phyloP scores from a whole-genome alignment of 2,888 invertebrate species.

The Acanthacorydalis orientalis region DNA sequence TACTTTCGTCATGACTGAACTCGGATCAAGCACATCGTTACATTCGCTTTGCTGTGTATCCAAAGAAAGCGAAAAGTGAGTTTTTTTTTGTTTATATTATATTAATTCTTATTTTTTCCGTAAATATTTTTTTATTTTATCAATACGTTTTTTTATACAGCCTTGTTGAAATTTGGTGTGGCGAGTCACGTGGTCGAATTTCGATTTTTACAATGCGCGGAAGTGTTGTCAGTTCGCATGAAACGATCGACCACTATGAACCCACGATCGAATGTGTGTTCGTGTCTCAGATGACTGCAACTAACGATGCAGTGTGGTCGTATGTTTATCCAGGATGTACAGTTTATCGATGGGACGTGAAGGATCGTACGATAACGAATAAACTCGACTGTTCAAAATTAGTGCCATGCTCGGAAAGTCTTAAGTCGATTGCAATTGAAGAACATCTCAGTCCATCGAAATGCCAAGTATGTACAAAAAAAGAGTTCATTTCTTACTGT shows the following conservation, averaged over 20 bases:
- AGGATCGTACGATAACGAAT: constrained; percentile 46
- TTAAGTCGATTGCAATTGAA: constrained; percentile 81
- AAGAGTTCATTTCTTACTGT: too few species aligned
- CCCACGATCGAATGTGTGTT: constrained; percentile 41
- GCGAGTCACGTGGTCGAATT: constrained; percentile 64
- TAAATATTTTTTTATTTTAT: constrained; percentile 4
- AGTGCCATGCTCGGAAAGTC: constrained; percentile 79
- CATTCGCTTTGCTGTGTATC: constrained; percentile 47
- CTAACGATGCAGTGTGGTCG: constrained; percentile 49
- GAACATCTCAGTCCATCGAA: constrained; percentile 64
- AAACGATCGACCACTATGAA: constrained; percentile 43
- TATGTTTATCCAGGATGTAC: constrained; percentile 77
- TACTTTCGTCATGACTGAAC: constrained; percentile 60
- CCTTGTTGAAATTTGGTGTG: constrained; percentile 70
- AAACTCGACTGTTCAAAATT: constrained; percentile 83
- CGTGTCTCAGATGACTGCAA: constrained; percentile 51
- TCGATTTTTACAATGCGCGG: constrained; percentile 59
- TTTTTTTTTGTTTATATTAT: constrained; percentile 1
- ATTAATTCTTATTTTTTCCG: constrained; percentile 1
- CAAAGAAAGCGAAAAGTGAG: constrained; percentile 22
- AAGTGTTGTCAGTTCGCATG: constrained; percentile 56
- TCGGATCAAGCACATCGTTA: constrained; percentile 51
- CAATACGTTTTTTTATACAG: constrained; percentile 20
- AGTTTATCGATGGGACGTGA: constrained; percentile 75
- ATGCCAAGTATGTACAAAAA: constrained; percentile 38